phyloP scores from a whole-genome alignment of 2,797 vertebrate genomes.

The Scolopax rusticola region DNA sequence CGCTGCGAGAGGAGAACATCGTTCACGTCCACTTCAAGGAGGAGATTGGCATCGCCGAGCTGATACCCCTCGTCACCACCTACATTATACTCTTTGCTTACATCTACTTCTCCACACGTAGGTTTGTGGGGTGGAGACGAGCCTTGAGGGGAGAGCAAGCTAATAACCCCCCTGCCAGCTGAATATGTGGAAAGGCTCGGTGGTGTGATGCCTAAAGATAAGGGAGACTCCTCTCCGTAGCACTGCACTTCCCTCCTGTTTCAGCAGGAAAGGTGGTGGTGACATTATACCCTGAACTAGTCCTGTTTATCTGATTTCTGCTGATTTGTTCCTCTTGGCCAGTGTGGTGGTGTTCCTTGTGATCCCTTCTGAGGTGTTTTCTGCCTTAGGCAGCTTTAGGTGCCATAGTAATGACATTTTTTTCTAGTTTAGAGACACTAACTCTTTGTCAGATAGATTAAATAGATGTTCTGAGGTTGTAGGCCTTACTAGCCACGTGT shows the following conservation, averaged over 20 bases:
- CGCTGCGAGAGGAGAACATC: slow-evolving; percentile 89
- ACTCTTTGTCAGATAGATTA: not conserved
- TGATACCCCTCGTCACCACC: slow-evolving; percentile 96
- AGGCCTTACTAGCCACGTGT: not conserved
- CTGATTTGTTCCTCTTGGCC: not conserved
- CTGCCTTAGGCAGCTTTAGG: not conserved
- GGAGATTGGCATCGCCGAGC: slow-evolving; percentile 95
- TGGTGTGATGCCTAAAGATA: not conserved
- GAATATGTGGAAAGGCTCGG: not conserved
- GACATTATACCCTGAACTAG: not conserved
- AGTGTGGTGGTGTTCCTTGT: not conserved
- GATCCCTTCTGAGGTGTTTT: not conserved
- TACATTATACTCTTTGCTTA: slow-evolving; percentile 99
- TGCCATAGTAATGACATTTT: not conserved
- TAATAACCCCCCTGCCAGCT: not conserved
- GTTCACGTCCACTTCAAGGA: slow-evolving; percentile 98
- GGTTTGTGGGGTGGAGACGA: slow-evolving; percentile 51
- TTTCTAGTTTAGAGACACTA: not conserved
- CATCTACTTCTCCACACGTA: slow-evolving; percentile 99
- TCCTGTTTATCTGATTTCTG: not conserved
- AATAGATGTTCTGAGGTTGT: not conserved
- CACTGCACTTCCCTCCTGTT: not conserved
- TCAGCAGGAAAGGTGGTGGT: not conserved
- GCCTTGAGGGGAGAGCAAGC: not conserved
- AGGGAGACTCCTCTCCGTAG: rapidly evolving